phyloP scores from a whole-genome alignment of 1,140 invertebrate genomes.

The Thaumetopoea pityocampa region DNA sequence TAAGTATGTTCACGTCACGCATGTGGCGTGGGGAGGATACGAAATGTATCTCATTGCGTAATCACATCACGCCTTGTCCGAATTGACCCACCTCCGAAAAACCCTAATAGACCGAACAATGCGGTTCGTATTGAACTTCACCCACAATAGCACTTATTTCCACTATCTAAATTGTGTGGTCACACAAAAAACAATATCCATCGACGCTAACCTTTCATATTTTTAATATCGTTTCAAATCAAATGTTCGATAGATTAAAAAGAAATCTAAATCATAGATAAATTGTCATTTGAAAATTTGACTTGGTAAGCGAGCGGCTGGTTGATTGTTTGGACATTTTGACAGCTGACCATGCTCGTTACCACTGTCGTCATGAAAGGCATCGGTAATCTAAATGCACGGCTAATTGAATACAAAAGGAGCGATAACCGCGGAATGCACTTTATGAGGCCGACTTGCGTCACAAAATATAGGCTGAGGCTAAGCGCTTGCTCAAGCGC shows the following conservation, averaged over 20 bases:
- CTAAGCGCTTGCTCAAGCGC: conserved; percentile 30
- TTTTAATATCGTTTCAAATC: background rate
- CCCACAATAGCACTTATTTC: conserved; percentile 22
- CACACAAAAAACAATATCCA: conserved; percentile 14
- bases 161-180: conserved; percentile 12
- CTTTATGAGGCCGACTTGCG: conserved; percentile 49
- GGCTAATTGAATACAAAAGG: conserved; percentile 75
- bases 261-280: background rate
- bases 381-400: conserved; percentile 69
- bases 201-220: conserved; percentile 5
- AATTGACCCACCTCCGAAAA: conserved; percentile 63
- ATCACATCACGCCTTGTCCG: conserved; percentile 56
- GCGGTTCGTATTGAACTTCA: conserved; percentile 40
- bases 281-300: background rate
- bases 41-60: conserved; percentile 49
- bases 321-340: conserved; percentile 73
- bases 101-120: conserved; percentile 71
- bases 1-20: conserved; percentile 39
- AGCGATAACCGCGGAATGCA: conserved; percentile 62
- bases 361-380: conserved; percentile 71
- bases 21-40: conserved; percentile 27
- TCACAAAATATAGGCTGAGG: conserved; percentile 40
- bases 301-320: conserved; percentile 15
- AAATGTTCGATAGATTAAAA: conserved; percentile 1
- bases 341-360: conserved; percentile 73